Evolutionary conservation across 2,797 vertebrate genomes (phyloP), one percentile per base, ranked within the genome.

Genomic region (Crax fasciolata): DNA sequence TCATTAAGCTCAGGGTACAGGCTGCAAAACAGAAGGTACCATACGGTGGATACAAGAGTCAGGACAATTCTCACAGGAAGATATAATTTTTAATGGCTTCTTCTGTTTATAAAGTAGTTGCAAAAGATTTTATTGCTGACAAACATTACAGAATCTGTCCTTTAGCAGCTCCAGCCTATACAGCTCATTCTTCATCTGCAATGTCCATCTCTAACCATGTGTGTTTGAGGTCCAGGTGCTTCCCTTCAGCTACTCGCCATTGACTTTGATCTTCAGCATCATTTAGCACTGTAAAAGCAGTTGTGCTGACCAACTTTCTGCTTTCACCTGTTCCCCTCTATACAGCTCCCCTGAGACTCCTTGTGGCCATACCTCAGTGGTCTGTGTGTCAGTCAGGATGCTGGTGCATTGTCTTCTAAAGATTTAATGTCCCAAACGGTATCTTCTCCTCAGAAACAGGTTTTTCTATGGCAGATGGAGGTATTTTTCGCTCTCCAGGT

Each of bases 1-100:
- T 90, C 11, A 3, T 95, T 96, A 91, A 97, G 32, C 38, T 43
- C 65, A 43, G 65, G 49, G 77, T 73, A 41, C 65, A 76, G 87
- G 68, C 68, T 57, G 18, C 39, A 77, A 71, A 96, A 84, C 75
- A 93, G 80, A 91, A 94, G 38, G 73, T 49, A 63, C 75, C 15
- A 48, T 74, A 86, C 0, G 1, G 43, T 44, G 7, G 24, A 65
- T 84, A 73, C 20, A 72, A 59, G 35, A 75, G 28, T 58, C 27
- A 73, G 48, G 52, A 77, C 38, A 91, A 77, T 74, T 74, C 80
- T 89, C 61, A n/a, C 13, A 48, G 77, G 41, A 90, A 82, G 48
- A 25, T 52, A 55, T 39, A 78, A 21, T 41, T 88, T 94, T 72
- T 67, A 83, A 70, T 7, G 2, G 6, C 41, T 94, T 84, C 32